These are phyloP conservation scores for Atlantisia rogersi DNA, from an alignment of 2,113 vertebrate genomes.

Conservation along the genomic window DNA sequence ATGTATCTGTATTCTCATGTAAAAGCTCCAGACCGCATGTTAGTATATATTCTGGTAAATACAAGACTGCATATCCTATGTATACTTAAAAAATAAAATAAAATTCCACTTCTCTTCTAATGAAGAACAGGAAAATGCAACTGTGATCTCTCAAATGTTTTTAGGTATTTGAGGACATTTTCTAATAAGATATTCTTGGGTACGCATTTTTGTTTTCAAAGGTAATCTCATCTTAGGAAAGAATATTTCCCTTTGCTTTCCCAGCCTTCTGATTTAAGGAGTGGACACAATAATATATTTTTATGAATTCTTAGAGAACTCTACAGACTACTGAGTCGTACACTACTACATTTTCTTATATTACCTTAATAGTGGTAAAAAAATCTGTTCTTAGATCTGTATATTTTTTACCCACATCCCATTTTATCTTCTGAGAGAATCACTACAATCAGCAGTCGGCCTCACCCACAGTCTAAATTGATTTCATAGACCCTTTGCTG, in stretches of 20 bases:
- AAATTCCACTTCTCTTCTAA: background rate
- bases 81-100: background rate
- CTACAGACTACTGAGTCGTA: background rate
- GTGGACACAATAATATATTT: background rate
- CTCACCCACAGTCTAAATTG: background rate
- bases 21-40: background rate
- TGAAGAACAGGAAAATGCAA: background rate
- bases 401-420: background rate
- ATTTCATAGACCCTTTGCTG: background rate
- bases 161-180: background rate
- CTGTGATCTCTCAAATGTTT: background rate
- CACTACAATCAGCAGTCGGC: background rate
- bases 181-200: background rate
- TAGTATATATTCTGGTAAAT: background rate
- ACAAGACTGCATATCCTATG: background rate
- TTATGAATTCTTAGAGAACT: background rate
- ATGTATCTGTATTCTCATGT: background rate
- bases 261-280: background rate
- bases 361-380: background rate
- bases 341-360: background rate
- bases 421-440: background rate
- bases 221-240: background rate
- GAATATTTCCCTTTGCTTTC: background rate
- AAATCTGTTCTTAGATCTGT: background rate
- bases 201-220: background rate